A percentile compares a stretch with the other conserved stretches of the same genome.
These are phyloP conservation scores for Acanthochromis polyacanthus DNA, from an alignment of 2,113 vertebrate genomes.

Conservation along the genomic window DNA sequence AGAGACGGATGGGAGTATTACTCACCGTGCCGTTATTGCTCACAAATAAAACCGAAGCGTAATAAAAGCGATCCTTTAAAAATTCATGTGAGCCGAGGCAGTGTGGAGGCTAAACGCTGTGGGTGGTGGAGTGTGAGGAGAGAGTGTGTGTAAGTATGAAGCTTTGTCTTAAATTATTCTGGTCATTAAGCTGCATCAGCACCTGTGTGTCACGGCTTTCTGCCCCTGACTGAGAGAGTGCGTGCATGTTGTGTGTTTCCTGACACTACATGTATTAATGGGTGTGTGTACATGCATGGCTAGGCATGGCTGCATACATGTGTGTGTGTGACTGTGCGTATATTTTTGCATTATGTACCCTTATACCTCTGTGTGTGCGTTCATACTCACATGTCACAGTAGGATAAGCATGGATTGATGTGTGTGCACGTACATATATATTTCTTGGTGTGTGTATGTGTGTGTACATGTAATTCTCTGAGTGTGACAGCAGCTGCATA, in stretches of 20 bases:
- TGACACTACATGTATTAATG: constrained; percentile 4
- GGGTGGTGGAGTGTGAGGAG: constrained; percentile 30
- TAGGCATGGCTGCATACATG: too few species aligned
- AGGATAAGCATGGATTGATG: not conserved
- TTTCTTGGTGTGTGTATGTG: not conserved
- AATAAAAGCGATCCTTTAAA: constrained; percentile 73
- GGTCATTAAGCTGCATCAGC: constrained; percentile 65
- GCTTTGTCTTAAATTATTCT: constrained; percentile 64
- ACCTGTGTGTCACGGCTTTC: constrained; percentile 45
- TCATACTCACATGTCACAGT: not conserved
- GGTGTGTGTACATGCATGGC: not conserved
- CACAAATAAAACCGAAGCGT: constrained; percentile 70
- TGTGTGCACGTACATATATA: not conserved
- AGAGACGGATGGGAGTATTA: constrained; percentile 50
- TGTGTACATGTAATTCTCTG: not conserved
- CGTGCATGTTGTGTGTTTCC: constrained; percentile 5
- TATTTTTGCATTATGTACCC: not conserved
- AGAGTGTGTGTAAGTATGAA: constrained; percentile 18
- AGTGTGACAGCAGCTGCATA: not conserved
- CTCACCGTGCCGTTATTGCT: constrained; percentile 53
- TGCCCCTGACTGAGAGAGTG: constrained; percentile 21
- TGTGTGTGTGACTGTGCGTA: not conserved
- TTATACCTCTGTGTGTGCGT: not conserved
- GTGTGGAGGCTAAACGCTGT: constrained; percentile 18
- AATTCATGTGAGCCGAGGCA: constrained; percentile 61